Conservation (phyloP, 64 coral and sea anemone species). For the Pachyseris speciosa region DNA sequence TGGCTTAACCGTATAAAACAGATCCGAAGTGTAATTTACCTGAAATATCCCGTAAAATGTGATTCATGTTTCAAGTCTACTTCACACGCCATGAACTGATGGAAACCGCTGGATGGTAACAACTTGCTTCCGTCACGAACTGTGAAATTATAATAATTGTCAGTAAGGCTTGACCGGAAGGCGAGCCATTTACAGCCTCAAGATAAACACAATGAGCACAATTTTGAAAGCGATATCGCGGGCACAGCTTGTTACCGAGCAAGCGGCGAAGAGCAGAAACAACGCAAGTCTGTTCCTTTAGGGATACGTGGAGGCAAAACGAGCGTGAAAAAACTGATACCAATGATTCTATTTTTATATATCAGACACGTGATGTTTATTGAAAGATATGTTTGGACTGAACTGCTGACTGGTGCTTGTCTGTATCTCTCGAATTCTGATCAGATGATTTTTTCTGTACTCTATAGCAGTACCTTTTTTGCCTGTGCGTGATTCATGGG, state of each 20-base stretch:
- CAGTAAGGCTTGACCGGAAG: neutral
- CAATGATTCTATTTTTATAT: neutral
- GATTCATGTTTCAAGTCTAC: neutral
- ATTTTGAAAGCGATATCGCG: neutral
- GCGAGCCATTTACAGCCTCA: neutral
- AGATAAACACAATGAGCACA: neutral
- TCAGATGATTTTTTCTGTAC: too few relatives aligned
- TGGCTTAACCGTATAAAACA: neutral
- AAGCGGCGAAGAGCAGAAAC: neutral
- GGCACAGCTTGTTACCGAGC: neutral
- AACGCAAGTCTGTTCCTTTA: neutral
- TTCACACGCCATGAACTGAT: neutral
- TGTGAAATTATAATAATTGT: neutral
- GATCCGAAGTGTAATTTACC: neutral
- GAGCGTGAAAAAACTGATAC: neutral
- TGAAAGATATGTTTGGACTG: too few relatives aligned
- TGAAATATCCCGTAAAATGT: constrained; percentile 30
- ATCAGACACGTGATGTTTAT: too few relatives aligned
- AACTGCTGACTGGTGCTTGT: too few relatives aligned
- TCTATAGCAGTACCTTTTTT: too few relatives aligned
- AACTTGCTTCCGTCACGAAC: neutral
- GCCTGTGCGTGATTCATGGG: too few relatives aligned
- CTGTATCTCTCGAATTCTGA: too few relatives aligned
- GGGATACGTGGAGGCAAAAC: neutral
- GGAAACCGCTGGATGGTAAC: neutral